phyloP scores from a whole-genome alignment of 2,797 vertebrate genomes.

The Micropoecilia bifurca region DNA sequence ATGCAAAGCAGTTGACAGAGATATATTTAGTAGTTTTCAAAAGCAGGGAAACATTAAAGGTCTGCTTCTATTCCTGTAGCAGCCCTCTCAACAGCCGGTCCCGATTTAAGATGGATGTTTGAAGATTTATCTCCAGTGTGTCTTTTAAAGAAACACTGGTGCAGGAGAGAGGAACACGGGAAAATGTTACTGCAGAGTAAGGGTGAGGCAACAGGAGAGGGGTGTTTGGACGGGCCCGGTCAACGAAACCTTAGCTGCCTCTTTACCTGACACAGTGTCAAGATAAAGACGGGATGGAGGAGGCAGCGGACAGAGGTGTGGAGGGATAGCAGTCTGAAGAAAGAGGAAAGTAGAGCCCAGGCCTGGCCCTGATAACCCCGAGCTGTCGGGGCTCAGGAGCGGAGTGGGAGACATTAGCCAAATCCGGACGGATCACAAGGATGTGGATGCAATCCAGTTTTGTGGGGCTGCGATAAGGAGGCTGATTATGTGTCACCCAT shows the following conservation, averaged over 20 bases:
- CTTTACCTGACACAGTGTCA: conserved; percentile 81
- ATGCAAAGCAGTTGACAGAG: conserved; percentile 52
- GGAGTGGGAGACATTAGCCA: conserved; percentile 77
- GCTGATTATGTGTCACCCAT: conserved; percentile 79
- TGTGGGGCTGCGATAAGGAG: conserved; percentile 79
- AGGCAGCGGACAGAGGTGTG: conserved; percentile 68
- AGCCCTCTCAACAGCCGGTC: conserved; percentile 47
- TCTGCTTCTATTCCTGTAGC: conserved; percentile 39
- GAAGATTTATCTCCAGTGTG: conserved; percentile 42
- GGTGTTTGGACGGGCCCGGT: conserved; percentile 64
- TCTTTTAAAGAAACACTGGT: conserved; percentile 30
- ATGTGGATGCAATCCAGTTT: conserved; percentile 81
- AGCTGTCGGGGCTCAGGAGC: conserved; percentile 72
- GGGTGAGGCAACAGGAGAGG: conserved; percentile 27
- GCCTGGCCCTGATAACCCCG: conserved; percentile 72
- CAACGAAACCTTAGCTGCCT: conserved; percentile 71
- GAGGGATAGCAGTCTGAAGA: conserved; percentile 66
- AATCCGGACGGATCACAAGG: conserved; percentile 81
- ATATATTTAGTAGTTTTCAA: conserved; percentile 54
- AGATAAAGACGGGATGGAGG: conserved; percentile 73
- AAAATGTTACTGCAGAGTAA: conserved; percentile 27
- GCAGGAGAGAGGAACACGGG: conserved; percentile 14
- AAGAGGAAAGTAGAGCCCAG: conserved; percentile 67
- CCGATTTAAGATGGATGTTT: conserved; percentile 31
- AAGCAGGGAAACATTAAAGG: conserved; percentile 43